A percentile compares a stretch with the other conserved stretches of the same genome.
Evolutionary conservation across 2,113 vertebrate genomes (phyloP).

Genomic region (Neotoma lepida): DNA sequence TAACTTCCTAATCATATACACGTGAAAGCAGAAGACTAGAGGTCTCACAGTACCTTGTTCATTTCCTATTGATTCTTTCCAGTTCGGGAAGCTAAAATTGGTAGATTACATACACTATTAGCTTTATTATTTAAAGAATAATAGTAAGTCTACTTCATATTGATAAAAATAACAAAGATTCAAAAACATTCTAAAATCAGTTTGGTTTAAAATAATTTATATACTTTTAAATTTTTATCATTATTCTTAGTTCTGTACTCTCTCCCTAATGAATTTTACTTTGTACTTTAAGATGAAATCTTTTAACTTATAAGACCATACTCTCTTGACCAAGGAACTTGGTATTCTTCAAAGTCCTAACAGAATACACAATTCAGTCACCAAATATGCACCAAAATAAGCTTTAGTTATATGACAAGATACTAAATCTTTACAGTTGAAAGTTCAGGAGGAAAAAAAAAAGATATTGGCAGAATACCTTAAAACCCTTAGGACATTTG

Average conservation of each 20-base stretch:
- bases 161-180: conserved; percentile 32
- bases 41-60: conserved; percentile 65
- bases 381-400: not conserved
- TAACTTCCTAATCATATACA: conserved; percentile 77
- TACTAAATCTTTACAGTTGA: not conserved
- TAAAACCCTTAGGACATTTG: not conserved
- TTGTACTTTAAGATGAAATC: conserved; percentile 32
- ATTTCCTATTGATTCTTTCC: conserved; percentile 67
- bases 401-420: not conserved
- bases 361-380: not conserved
- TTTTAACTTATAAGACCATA: conserved; percentile 7
- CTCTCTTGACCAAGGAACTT: not conserved
- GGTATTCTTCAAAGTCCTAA: not conserved
- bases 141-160: not conserved
- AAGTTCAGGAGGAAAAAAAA: not conserved
- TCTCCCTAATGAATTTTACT: conserved; percentile 8
- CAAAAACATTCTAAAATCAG: not conserved
- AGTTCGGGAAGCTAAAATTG: conserved; percentile 68
- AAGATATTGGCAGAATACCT: not conserved
- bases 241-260: not conserved
- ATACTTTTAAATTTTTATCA: not conserved
- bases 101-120: conserved; percentile 61
- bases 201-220: conserved; percentile 37
- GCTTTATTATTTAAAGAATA: conserved; percentile 76
- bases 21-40: conserved; percentile 70